These are phyloP conservation scores for Callospermophilus lateralis DNA, from an alignment of 2,113 vertebrate species.

Conservation along the genomic window DNA sequence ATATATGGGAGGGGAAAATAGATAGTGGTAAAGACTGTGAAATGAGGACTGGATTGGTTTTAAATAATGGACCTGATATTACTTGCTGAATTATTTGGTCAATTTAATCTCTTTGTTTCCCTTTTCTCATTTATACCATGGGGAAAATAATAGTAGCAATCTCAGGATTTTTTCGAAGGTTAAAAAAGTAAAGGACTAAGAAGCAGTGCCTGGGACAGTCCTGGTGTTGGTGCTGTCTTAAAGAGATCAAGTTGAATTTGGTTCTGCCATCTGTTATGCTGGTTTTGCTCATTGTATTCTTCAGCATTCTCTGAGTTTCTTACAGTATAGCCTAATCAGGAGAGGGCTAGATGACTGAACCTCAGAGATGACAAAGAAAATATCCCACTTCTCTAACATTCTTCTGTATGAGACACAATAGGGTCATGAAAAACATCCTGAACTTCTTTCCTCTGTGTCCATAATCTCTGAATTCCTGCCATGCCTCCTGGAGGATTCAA, in stretches of 20 bases:
- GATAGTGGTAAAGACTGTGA: too few relatives aligned
- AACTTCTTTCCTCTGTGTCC: neutral
- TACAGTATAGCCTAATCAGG: neutral
- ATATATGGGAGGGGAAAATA: too few relatives aligned
- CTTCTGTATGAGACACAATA: neutral
- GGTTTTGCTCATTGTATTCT: neutral
- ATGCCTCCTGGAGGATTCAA: neutral
- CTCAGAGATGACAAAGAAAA: neutral
- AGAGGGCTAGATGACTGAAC: neutral
- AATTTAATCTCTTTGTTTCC: too few relatives aligned
- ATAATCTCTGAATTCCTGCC: neutral
- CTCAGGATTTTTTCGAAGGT: too few relatives aligned
- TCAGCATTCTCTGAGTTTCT: neutral
- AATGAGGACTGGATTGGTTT: too few relatives aligned
- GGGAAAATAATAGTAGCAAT: too few relatives aligned
- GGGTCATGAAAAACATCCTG: neutral
- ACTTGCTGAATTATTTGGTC: too few relatives aligned
- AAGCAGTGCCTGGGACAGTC: too few relatives aligned
- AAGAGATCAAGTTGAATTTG: constrained; percentile 6
- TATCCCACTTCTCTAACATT: neutral
- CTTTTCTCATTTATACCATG: too few relatives aligned
- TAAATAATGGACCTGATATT: too few relatives aligned
- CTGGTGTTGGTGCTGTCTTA: too few relatives aligned
- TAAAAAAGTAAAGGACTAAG: too few relatives aligned
- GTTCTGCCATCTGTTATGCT: constrained; percentile 2